phyloP scores from a whole-genome alignment of 2,113 vertebrate species.

The Ceyx cyanopectus region DNA sequence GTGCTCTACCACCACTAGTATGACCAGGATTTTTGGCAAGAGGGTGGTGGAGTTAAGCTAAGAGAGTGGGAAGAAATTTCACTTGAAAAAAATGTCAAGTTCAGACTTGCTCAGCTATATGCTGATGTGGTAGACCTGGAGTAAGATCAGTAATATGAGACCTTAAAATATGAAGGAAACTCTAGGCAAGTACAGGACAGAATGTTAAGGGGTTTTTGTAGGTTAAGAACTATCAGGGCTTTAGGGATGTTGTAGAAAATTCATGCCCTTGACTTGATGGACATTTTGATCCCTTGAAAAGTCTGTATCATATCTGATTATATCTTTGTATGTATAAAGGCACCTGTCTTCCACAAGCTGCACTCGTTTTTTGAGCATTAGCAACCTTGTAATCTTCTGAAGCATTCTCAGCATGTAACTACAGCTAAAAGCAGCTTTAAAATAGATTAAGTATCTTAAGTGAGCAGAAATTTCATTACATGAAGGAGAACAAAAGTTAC shows the following conservation, averaged over 20 bases:
- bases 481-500: not conserved
- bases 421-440: not conserved
- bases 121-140: not conserved
- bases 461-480: not conserved
- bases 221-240: not conserved
- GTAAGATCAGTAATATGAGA: not conserved
- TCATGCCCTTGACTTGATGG: not conserved
- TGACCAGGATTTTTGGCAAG: not conserved
- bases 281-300: not conserved
- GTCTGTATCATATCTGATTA: rapidly evolving
- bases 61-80: not conserved
- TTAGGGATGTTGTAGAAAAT: not conserved
- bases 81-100: not conserved
- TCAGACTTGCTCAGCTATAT: not conserved
- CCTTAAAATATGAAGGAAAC: not conserved
- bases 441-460: not conserved
- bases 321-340: not conserved
- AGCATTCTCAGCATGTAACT: not conserved
- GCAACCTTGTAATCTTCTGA: not conserved
- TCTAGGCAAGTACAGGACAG: not conserved
- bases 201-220: not conserved
- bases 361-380: not conserved
- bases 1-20: not conserved
- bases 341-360: rapidly evolving
- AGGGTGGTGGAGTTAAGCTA: not conserved